Conservation (phyloP, 2,797 vertebrate genomes). For the Enteromius anoplus region DNA sequence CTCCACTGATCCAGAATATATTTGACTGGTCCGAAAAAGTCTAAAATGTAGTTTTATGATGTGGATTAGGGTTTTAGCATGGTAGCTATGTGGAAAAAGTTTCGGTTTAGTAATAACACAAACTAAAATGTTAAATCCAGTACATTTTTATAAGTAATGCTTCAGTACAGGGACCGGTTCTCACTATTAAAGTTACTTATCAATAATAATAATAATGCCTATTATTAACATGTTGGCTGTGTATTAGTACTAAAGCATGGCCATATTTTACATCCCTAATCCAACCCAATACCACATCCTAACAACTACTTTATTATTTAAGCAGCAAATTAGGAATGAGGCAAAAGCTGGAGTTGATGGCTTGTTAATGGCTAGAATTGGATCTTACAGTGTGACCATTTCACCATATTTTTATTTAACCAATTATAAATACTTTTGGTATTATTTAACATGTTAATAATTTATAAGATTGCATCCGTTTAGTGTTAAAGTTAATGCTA, state of each 20-base stretch:
- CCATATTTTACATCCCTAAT: too few species aligned
- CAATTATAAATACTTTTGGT: not conserved
- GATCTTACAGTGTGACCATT: not conserved
- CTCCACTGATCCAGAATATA: not conserved
- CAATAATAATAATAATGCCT: too few species aligned
- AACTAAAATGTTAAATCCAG: not conserved
- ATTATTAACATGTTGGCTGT: too few species aligned
- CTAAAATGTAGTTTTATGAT: not conserved
- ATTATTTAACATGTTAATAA: not conserved
- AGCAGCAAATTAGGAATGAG: too few species aligned
- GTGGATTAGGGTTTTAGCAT: not conserved
- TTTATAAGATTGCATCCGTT: not conserved
- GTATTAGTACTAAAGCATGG: too few species aligned
- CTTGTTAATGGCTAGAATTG: not conserved
- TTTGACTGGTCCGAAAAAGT: not conserved
- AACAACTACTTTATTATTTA: too few species aligned
- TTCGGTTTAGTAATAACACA: not conserved
- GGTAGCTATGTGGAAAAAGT: not conserved
- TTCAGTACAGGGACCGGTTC: too few species aligned
- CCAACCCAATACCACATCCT: too few species aligned
- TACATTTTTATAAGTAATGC: not conserved
- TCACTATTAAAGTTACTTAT: too few species aligned
- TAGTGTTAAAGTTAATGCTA: not conserved
- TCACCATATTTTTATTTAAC: not conserved
- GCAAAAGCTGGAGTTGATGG: too few species aligned